A percentile compares a stretch with the other conserved stretches of the same genome.
These are phyloP conservation scores for Kryptopterus vitreolus DNA, from an alignment of 2,797 vertebrate species.

Conservation along the genomic window DNA sequence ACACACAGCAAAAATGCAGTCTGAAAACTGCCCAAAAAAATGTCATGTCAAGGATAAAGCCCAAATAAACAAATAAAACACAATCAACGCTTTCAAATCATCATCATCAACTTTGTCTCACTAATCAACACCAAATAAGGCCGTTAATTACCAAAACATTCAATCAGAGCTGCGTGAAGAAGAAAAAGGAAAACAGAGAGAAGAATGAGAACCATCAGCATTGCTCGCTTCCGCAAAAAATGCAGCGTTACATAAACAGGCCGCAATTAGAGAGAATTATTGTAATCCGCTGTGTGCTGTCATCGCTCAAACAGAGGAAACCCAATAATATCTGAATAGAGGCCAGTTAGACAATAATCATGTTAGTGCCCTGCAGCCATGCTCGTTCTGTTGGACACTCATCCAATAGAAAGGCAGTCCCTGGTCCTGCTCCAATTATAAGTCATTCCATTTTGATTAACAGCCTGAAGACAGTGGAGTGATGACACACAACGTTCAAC, in stretches of 20 bases:
- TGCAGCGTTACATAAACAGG: slow-evolving; percentile 38
- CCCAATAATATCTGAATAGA: slow-evolving; percentile 52
- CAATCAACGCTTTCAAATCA: slow-evolving; percentile 6
- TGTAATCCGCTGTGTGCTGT: slow-evolving; percentile 41
- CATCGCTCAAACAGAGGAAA: slow-evolving; percentile 49
- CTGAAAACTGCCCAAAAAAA: neutral
- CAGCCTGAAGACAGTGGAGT: slow-evolving; percentile 15
- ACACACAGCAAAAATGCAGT: neutral
- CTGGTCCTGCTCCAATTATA: slow-evolving; percentile 43
- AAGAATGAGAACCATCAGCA: slow-evolving; percentile 24
- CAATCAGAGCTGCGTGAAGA: neutral
- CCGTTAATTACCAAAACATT: slow-evolving; percentile 16
- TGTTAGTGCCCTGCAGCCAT: slow-evolving; percentile 51
- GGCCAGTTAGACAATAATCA: slow-evolving; percentile 54
- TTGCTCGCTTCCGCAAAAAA: slow-evolving; percentile 22
- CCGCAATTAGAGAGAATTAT: slow-evolving; percentile 48
- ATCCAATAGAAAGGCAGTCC: slow-evolving; percentile 49
- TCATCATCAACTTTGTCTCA: neutral
- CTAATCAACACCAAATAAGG: slow-evolving; percentile 12
- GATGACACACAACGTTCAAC: neutral
- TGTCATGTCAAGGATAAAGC: neutral
- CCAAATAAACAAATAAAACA: neutral
- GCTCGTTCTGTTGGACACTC: slow-evolving; percentile 52
- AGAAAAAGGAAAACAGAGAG: neutral
- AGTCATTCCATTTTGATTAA: slow-evolving; percentile 44